A percentile compares a stretch with the other conserved stretches of the same genome.
Conservation (phyloP, 2,888 invertebrate genomes). For the Neoscelio sp. region DNA sequence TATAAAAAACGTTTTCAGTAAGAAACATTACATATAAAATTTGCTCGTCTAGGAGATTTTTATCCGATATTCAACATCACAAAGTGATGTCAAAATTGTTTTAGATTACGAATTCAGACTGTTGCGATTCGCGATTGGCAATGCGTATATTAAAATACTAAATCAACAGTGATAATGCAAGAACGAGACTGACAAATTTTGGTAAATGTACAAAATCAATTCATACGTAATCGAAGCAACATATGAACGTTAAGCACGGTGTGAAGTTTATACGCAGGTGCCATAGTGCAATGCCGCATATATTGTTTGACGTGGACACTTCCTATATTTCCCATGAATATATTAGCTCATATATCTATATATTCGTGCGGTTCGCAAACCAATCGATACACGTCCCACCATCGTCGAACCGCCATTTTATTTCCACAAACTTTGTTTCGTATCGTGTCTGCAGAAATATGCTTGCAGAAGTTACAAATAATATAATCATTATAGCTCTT, state of each 20-base stretch:
- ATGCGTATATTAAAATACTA: too few species aligned
- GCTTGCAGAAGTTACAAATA: slow-evolving; percentile 54
- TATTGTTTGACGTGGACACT: slow-evolving; percentile 45
- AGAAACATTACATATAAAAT: too few species aligned
- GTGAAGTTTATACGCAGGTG: slow-evolving; percentile 56
- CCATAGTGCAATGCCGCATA: slow-evolving; percentile 41
- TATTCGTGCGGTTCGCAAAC: slow-evolving; percentile 67
- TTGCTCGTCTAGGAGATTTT: too few species aligned
- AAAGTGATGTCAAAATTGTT: too few species aligned
- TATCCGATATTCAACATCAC: too few species aligned
- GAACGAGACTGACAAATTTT: slow-evolving; percentile 44
- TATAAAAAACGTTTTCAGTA: too few species aligned
- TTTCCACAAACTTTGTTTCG: slow-evolving; percentile 74
- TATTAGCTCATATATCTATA: slow-evolving; percentile 52
- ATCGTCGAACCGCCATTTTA: slow-evolving; percentile 79
- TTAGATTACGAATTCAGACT: too few species aligned
- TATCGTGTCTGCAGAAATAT: slow-evolving; percentile 38
- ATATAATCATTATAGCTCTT: slow-evolving; percentile 43
- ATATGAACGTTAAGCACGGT: slow-evolving; percentile 46
- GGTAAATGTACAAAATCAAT: slow-evolving; percentile 78
- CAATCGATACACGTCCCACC: slow-evolving; percentile 79
- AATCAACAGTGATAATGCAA: not conserved
- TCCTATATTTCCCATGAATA: slow-evolving; percentile 50
- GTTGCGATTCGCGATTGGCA: too few species aligned
- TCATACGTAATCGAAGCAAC: slow-evolving; percentile 77